These are phyloP conservation scores for Isurus oxyrinchus DNA, from an alignment of 2,113 vertebrate genomes.

Conservation along the genomic window DNA sequence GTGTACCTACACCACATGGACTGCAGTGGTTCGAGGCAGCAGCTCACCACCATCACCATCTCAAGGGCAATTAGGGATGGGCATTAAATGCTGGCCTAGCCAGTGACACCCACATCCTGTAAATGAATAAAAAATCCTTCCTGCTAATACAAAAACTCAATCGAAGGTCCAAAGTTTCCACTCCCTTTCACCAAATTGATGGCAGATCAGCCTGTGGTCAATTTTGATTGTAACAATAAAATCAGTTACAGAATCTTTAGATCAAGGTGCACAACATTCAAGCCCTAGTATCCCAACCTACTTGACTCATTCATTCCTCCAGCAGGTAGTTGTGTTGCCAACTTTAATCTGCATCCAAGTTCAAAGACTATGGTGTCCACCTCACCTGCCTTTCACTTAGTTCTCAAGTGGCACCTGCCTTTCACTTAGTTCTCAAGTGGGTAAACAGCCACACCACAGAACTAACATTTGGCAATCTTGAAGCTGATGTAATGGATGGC, in stretches of 20 bases:
- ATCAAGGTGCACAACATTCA: not conserved
- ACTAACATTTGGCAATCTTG: not conserved
- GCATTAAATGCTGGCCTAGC: no score
- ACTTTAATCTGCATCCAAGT: not conserved
- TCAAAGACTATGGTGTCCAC: not conserved
- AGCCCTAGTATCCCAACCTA: not conserved
- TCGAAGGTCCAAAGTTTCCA: no score
- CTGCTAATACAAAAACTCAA: not conserved
- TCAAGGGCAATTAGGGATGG: no score
- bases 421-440: not conserved
- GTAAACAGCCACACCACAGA: not conserved
- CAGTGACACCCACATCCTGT: no score
- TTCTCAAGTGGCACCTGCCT: not conserved
- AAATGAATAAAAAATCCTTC: not conserved
- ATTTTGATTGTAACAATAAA: no score
- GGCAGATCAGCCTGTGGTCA: no score
- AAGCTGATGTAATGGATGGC: not conserved
- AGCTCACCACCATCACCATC: no score
- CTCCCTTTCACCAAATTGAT: no score
- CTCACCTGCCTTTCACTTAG: not conserved
- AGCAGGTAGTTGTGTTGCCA: not conserved
- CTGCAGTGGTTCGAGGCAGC: no score
- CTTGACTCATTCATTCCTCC: not conserved
- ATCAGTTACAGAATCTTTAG: not conserved
- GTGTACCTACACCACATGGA: no score